Conservation (phyloP, 2,113 vertebrate species). For the Varanus komodoensis region DNA sequence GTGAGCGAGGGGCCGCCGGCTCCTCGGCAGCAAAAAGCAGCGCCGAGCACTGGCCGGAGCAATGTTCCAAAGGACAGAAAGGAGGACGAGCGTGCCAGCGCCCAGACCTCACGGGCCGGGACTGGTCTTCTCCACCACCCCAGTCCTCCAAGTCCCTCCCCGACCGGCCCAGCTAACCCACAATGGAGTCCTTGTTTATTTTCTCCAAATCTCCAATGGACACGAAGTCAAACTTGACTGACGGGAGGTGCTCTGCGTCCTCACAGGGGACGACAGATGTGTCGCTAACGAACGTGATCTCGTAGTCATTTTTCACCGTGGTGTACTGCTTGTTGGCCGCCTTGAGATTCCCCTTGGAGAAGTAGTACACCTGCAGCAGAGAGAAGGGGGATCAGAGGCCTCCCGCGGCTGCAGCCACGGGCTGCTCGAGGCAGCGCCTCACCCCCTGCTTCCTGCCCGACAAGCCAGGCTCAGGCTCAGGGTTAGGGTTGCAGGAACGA, state of each 20-base stretch:
- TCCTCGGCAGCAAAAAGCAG: constrained; percentile 1
- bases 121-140: background rate
- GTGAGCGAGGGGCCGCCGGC: background rate
- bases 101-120: background rate
- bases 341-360: constrained; percentile 93
- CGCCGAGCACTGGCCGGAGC: background rate
- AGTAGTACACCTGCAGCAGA: constrained; percentile 90
- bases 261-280: constrained; percentile 91
- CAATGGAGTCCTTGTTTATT: constrained; percentile 85
- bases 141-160: background rate
- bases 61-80: background rate
- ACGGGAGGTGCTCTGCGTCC: constrained; percentile 87
- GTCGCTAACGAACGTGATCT: constrained; percentile 94
- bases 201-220: constrained; percentile 88
- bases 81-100: background rate
- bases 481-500: too few relatives aligned
- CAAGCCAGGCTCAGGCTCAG: background rate
- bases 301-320: constrained; percentile 96
- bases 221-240: constrained; percentile 91
- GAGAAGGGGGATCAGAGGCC: constrained; percentile 41
- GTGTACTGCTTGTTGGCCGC: constrained; percentile 98
- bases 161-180: constrained; percentile 81
- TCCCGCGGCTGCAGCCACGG: constrained; percentile 19
- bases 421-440: constrained; percentile 28
- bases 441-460: constrained; percentile 45